Conservation (phyloP, 2,888 invertebrate genomes). For the Catonia carolina region DNA sequence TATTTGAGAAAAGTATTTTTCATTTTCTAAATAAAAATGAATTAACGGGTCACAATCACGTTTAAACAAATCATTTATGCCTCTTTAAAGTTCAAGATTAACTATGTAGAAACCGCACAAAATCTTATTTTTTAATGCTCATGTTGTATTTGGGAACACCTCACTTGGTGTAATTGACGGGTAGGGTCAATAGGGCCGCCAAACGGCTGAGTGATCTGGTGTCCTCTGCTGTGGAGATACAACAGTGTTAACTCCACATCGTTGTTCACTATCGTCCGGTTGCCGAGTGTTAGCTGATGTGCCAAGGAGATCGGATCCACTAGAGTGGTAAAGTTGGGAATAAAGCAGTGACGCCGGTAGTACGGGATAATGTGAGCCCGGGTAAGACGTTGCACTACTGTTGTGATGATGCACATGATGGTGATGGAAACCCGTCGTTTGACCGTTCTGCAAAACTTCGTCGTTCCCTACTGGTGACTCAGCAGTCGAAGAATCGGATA, state of each 20-base stretch:
- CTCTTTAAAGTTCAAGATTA: too few relatives aligned
- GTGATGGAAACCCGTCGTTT: slow-evolving; percentile 48
- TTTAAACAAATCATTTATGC: too few relatives aligned
- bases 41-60: too few relatives aligned
- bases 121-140: too few relatives aligned
- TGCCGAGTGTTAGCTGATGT: slow-evolving; percentile 18
- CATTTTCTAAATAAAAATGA: too few relatives aligned
- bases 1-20: too few relatives aligned
- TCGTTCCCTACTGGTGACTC: slow-evolving; percentile 35
- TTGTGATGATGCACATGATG: slow-evolving; percentile 39
- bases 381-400: slow-evolving; percentile 40
- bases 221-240: slow-evolving; percentile 22
- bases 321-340: slow-evolving; percentile 56
- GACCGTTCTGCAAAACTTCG: slow-evolving; percentile 22
- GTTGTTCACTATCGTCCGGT: slow-evolving; percentile 16
- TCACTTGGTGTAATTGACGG: not conserved
- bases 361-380: slow-evolving; percentile 48
- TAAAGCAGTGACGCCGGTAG: slow-evolving; percentile 75
- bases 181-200: slow-evolving; percentile 62
- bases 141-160: too few relatives aligned
- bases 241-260: slow-evolving; percentile 6
- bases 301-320: slow-evolving; percentile 24
- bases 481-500: slow-evolving; percentile 66
- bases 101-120: too few relatives aligned
- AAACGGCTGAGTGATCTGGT: slow-evolving; percentile 58